Percentiles rank a stretch among this genome's conserved stretches.
Conservation (phyloP, 2,888 invertebrate genomes). For the Thymelicus sylvestris region DNA sequence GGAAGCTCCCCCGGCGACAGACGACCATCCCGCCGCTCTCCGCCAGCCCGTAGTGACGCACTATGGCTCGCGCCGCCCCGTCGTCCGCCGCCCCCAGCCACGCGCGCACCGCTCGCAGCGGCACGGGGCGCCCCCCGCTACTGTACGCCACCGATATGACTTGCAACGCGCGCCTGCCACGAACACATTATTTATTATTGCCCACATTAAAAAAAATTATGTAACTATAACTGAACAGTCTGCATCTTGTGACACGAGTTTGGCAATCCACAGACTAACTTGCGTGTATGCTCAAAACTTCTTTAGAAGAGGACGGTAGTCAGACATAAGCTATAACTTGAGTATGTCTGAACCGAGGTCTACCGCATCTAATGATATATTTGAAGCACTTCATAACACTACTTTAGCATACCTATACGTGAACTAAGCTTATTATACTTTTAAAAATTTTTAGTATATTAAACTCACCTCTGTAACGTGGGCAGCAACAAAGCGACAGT, state of each 20-base stretch:
- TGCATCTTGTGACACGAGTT: no score
- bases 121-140: slow-evolving; percentile 81
- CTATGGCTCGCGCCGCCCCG: slow-evolving; percentile 61
- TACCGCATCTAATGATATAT: no score
- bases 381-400: no score
- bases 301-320: no score
- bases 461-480: slow-evolving; percentile 81
- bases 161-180: slow-evolving; percentile 79
- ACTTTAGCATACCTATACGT: no score
- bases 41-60: slow-evolving; percentile 82
- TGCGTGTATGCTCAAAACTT: no score
- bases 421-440: no score
- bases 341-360: no score
- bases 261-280: no score
- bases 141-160: slow-evolving; percentile 85
- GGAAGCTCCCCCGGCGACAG: slow-evolving; percentile 61
- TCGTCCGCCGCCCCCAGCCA: slow-evolving; percentile 71
- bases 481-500: slow-evolving; percentile 81
- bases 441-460: neutral
- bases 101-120: slow-evolving; percentile 67
- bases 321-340: no score
- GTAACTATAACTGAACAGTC: no score
- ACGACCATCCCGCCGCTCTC: slow-evolving; percentile 46
- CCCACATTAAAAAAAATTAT: no score
- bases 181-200: neutral